Base-by-base conservation (phyloP, 2,888 invertebrate genomes). In the Habrosyne pyritoides region DNA sequence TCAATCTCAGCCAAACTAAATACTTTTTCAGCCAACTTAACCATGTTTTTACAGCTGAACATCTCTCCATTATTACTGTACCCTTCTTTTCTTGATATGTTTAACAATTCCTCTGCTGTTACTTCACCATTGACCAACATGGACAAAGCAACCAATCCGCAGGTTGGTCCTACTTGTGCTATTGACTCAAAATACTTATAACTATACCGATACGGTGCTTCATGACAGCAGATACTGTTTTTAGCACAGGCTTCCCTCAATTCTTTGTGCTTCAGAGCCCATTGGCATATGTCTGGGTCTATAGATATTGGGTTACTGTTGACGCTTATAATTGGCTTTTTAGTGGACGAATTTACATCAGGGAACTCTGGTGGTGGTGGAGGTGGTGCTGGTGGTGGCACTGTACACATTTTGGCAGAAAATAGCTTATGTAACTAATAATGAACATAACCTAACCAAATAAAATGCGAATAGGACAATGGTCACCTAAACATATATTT, bases 31-130 rank as follows among this genome's bases (percentile, higher is more conserved):
- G 95, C 93, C 56, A 97, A 82, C 61, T 93, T 87, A 7, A 90
- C 93, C 94, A 98, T 95, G 76, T 95, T 93, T 61, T 94, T 93
- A 26, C 95, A 96, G 84, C 96, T 96, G 75, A 97, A 97, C 93
- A 98, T 97, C 94, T 99, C 99, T 8, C 99, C 98, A 71, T 97
- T 96, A 67, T 95, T 94, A 2, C 97, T 97, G 73, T 94, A 97
- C 2, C 95, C 94, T 65, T 93, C 86, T 21, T 87, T 77, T 79
- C 94, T 93, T 0, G 97, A 96, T 65, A 94, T 91, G 58, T 93
- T 87, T 1, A 97, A 87, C 14, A 94, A 92, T 56, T 95, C 88
- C 24, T 86, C 91, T 8, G 93, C 88, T n/a, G 94, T 83, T 5
- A 94, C 91, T 55, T 89, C 87, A 51, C 93, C 94, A 60, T 94